phyloP scores from a whole-genome alignment of 1,140 invertebrate genomes.

The Gonioctena quinquepunctata region DNA sequence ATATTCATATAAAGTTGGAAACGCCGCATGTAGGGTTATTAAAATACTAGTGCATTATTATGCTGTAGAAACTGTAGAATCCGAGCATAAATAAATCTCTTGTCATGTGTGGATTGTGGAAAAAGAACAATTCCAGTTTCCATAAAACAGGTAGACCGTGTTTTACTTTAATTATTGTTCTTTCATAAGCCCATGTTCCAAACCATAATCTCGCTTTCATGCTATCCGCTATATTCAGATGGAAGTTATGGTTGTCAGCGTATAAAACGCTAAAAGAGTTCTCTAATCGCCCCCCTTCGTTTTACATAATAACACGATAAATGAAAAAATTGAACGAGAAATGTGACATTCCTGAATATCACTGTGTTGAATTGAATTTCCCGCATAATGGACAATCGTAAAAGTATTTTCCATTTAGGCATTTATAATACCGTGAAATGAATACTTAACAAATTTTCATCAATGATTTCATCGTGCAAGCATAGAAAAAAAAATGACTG shows the following conservation, averaged over 20 bases:
- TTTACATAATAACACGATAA: neutral
- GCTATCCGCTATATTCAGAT: neutral
- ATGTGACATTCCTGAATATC: neutral
- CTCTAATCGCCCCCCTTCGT: neutral
- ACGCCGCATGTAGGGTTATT: neutral
- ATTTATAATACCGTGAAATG: too few relatives aligned
- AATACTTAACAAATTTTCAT: too few relatives aligned
- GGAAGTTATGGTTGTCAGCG: slow-evolving; percentile 5
- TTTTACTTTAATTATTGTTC: slow-evolving; percentile 8
- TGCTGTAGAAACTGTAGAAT: neutral
- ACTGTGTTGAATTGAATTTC: too few relatives aligned
- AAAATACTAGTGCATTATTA: neutral
- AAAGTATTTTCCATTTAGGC: too few relatives aligned
- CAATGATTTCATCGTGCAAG: too few relatives aligned
- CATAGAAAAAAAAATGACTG: too few relatives aligned
- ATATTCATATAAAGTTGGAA: neutral
- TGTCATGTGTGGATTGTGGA: neutral
- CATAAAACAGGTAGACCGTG: neutral
- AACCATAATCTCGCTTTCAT: slow-evolving; percentile 4
- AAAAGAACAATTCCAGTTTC: neutral
- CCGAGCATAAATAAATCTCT: neutral
- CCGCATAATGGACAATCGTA: too few relatives aligned
- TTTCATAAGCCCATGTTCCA: neutral
- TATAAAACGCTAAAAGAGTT: neutral
- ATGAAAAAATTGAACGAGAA: neutral